Evolutionary conservation across 2,797 vertebrate genomes (phyloP).

Genomic region (Podarcis lilfordi): DNA sequence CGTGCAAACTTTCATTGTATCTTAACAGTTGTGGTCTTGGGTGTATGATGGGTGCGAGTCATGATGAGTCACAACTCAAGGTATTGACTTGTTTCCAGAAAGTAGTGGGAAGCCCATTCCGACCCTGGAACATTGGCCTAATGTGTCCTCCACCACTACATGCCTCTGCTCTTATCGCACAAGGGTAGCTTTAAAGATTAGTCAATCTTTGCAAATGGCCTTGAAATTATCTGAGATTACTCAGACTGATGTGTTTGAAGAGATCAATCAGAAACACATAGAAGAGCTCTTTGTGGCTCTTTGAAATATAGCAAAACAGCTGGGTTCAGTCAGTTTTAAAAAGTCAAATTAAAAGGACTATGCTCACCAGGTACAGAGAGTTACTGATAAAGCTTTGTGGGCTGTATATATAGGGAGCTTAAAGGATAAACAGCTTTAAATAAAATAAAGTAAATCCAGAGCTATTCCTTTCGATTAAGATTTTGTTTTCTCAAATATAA

Average conservation of each 20-base stretch:
- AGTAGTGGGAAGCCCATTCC: not conserved
- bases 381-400: conserved; percentile 63
- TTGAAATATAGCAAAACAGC: conserved; percentile 53
- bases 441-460: conserved; percentile 51
- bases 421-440: conserved; percentile 49
- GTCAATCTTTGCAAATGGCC: conserved; percentile 57
- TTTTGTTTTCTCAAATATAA: conserved; percentile 68
- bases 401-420: conserved; percentile 58
- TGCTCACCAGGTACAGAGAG: conserved; percentile 63
- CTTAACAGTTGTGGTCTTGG: not conserved
- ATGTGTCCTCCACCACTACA: not conserved
- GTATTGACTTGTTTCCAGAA: not conserved
- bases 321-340: conserved; percentile 45
- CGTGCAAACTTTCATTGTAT: not conserved
- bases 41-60: not conserved
- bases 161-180: conserved; percentile 9
- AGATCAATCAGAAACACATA: conserved; percentile 53
- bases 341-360: conserved; percentile 69
- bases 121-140: not conserved
- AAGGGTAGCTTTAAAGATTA: conserved; percentile 28
- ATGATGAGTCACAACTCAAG: not conserved
- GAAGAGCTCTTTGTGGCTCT: conserved; percentile 53
- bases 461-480: conserved; percentile 60
- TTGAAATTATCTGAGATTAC: conserved; percentile 56
- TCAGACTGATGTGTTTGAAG: conserved; percentile 49